These are phyloP conservation scores for Podargus strigoides DNA, from an alignment of 2,797 vertebrate species.

Conservation along the genomic window DNA sequence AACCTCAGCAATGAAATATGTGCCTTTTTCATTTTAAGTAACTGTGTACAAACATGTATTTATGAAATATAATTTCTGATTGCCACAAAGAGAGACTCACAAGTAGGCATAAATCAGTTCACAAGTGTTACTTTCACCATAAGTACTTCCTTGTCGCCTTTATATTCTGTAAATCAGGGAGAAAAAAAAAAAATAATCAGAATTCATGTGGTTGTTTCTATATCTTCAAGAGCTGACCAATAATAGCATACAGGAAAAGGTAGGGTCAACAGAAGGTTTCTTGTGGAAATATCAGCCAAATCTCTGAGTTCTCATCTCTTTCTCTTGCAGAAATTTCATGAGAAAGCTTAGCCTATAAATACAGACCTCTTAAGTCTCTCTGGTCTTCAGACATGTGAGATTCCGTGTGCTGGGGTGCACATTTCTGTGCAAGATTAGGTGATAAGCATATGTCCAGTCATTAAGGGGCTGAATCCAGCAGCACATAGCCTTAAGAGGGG, in stretches of 20 bases:
- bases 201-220: not conserved
- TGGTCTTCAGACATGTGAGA: not conserved
- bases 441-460: not conserved
- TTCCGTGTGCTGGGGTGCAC: not conserved
- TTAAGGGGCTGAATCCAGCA: not conserved
- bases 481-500: not conserved
- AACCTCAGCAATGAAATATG: not conserved
- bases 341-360: not conserved
- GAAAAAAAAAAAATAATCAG: not conserved
- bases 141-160: not conserved
- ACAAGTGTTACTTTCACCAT: not conserved
- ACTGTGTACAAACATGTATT: slow-evolving; percentile 2
- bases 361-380: not conserved
- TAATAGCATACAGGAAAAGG: not conserved
- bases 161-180: not conserved
- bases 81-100: not conserved
- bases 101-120: not conserved
- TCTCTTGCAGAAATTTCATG: not conserved
- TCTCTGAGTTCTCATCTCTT: not conserved
- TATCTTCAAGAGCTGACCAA: not conserved
- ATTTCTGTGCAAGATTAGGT: not conserved
- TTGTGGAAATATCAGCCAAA: not conserved
- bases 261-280: not conserved
- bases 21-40: slow-evolving; percentile 14
- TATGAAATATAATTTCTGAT: slow-evolving; percentile 37